phyloP scores from a whole-genome alignment of 2,888 invertebrate species.

The Drosophila vallismaia region DNA sequence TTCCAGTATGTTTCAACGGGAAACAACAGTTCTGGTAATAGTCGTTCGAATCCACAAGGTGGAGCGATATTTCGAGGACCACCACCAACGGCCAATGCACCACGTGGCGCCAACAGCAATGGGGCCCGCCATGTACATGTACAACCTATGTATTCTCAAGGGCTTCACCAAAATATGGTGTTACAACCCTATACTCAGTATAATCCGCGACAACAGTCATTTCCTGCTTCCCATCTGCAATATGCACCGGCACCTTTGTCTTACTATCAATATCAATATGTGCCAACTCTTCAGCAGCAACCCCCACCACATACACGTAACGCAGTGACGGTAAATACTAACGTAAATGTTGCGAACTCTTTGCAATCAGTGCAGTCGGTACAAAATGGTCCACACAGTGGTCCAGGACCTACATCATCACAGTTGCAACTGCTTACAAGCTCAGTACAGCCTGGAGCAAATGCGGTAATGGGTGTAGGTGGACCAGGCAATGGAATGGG shows the following conservation, averaged over 20 bases:
- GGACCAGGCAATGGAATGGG: slow-evolving; percentile 55
- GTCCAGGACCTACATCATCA: slow-evolving; percentile 70
- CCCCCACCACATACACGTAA: slow-evolving; percentile 75
- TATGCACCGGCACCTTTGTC: slow-evolving; percentile 68
- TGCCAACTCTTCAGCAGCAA: slow-evolving; percentile 63
- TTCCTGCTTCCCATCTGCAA: slow-evolving; percentile 72
- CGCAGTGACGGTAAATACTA: slow-evolving; percentile 70
- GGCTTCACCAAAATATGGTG: slow-evolving; percentile 77
- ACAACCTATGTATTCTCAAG: slow-evolving; percentile 76
- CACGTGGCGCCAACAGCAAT: slow-evolving; percentile 47
- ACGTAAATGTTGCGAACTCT: slow-evolving; percentile 64
- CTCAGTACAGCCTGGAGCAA: slow-evolving; percentile 83
- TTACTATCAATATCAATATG: slow-evolving; percentile 67
- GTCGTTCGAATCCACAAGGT: slow-evolving; percentile 76
- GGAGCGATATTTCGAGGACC: slow-evolving; percentile 78
- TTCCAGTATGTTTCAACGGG: slow-evolving; percentile 79
- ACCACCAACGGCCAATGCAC: slow-evolving; percentile 68
- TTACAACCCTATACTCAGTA: slow-evolving; percentile 75
- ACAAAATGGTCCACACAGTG: slow-evolving; percentile 74
- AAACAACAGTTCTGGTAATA: slow-evolving; percentile 74
- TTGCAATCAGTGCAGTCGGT: slow-evolving; percentile 76
- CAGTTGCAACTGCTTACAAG: slow-evolving; percentile 72
- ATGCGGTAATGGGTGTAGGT: slow-evolving; percentile 83
- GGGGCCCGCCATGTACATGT: slow-evolving; percentile 74
- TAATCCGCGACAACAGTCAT: slow-evolving; percentile 74